These are phyloP conservation scores for Patiria miniata DNA, from an alignment of 35 echinoderm and acorn worm species.

Conservation along the genomic window DNA sequence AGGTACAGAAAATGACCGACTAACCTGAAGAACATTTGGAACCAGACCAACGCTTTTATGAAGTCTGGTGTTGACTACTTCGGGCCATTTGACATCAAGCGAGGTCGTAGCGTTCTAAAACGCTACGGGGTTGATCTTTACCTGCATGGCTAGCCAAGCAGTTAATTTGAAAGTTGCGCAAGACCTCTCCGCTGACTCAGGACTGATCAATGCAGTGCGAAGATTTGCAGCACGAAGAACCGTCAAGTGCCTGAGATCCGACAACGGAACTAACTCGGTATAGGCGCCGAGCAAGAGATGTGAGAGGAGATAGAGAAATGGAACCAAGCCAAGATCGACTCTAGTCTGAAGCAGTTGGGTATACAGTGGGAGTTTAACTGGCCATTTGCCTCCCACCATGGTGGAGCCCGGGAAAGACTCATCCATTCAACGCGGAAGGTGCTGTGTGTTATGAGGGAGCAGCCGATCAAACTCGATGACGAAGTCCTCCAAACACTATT, in stretches of 20 bases:
- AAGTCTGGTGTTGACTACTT: conserved; percentile 69
- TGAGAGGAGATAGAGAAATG: conserved; percentile 13
- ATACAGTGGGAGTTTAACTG: conserved; percentile 66
- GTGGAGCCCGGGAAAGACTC: conserved; percentile 48
- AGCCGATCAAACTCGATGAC: conserved; percentile 11
- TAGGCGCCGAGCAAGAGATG: conserved; percentile 42
- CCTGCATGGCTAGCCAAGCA: conserved; percentile 58
- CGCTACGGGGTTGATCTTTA: conserved; percentile 70
- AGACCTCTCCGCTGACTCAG: not conserved
- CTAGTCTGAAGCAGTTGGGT: not conserved
- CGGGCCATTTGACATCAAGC: conserved; percentile 64
- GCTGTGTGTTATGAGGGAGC: conserved; percentile 29
- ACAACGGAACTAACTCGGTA: conserved; percentile 59
- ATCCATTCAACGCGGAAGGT: conserved; percentile 27
- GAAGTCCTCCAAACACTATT: conserved; percentile 41
- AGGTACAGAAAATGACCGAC: conserved; percentile 56
- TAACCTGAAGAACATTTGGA: conserved; percentile 40
- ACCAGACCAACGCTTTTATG: conserved; percentile 52
- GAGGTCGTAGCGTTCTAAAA: conserved; percentile 49
- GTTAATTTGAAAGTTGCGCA: conserved; percentile 64
- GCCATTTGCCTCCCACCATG: conserved; percentile 49
- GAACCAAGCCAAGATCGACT: conserved; percentile 11
- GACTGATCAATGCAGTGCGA: conserved; percentile 33
- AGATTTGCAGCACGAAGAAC: conserved; percentile 37
- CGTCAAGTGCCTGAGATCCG: conserved; percentile 6